phyloP scores from a whole-genome alignment of 1,140 invertebrate species.

The Dreissena polymorpha region DNA sequence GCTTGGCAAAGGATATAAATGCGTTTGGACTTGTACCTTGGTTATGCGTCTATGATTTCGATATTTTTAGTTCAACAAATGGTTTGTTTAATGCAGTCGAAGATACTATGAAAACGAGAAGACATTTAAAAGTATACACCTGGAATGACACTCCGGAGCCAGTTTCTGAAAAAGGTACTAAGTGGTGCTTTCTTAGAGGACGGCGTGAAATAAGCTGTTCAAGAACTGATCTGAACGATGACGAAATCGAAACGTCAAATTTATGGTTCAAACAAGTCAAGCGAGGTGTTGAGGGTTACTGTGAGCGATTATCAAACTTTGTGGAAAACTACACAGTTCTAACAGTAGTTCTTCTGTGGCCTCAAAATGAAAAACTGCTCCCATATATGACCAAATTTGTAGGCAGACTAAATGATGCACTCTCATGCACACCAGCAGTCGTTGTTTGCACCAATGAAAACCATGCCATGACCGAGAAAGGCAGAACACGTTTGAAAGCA shows the following conservation, averaged over 20 bases:
- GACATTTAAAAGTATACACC: conserved; percentile 53
- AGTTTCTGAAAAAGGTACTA: conserved; percentile 59
- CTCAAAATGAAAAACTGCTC: conserved; percentile 41
- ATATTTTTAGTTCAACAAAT: conserved; percentile 47
- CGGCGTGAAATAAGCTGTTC: conserved; percentile 55
- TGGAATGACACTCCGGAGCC: conserved; percentile 53
- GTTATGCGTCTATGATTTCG: conserved; percentile 48
- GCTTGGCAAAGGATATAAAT: neutral
- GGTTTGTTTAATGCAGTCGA: conserved; percentile 56
- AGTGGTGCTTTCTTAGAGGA: conserved; percentile 65
- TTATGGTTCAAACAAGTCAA: conserved; percentile 57
- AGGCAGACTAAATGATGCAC: conserved; percentile 25
- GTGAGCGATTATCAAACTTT: conserved; percentile 49
- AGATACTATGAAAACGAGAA: conserved; percentile 39
- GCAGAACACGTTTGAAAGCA: neutral
- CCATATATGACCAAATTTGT: conserved; percentile 62
- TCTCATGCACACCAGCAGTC: conserved; percentile 39
- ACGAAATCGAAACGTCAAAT: conserved; percentile 5
- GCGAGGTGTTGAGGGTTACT: conserved; percentile 42
- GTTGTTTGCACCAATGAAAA: conserved; percentile 42
- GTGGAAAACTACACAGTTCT: conserved; percentile 58
- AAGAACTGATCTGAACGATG: conserved; percentile 36
- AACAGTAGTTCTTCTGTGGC: conserved; percentile 60
- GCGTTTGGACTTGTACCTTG: conserved; percentile 20
- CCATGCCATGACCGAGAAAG: neutral